phyloP scores from a whole-genome alignment of 2,888 invertebrate genomes.

The Rhagophthalmus giganteus region DNA sequence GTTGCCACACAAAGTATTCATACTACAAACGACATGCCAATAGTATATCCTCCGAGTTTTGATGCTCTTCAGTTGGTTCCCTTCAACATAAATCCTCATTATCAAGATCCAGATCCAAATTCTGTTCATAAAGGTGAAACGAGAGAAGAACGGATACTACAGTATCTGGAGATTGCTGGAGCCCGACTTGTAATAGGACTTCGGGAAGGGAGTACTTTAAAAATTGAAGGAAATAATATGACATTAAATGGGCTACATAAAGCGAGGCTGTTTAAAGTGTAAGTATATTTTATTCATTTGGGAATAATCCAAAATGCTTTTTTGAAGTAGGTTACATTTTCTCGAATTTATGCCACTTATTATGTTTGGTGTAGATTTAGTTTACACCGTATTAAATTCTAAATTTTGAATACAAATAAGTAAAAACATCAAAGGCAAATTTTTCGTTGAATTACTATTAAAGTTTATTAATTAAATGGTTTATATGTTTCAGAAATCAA shows the following conservation, averaged over 20 bases:
- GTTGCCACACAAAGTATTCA: slow-evolving; percentile 77
- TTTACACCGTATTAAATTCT: too few species aligned
- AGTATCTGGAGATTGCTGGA: slow-evolving; percentile 66
- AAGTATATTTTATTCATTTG: too few species aligned
- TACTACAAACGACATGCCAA: slow-evolving; percentile 89
- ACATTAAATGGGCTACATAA: slow-evolving; percentile 64
- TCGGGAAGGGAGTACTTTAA: slow-evolving; percentile 70
- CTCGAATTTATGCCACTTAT: too few species aligned
- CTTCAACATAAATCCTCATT: slow-evolving; percentile 87
- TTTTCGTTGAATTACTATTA: too few species aligned
- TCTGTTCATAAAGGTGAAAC: slow-evolving; percentile 78
- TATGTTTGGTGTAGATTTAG: too few species aligned
- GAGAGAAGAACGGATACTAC: slow-evolving; percentile 70
- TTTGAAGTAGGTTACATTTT: too few species aligned
- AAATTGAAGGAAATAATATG: slow-evolving; percentile 63
- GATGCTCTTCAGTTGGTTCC: slow-evolving; percentile 72
- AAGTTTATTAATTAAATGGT: slow-evolving; percentile 25
- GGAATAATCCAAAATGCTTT: too few species aligned
- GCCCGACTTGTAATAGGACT: slow-evolving; percentile 69
- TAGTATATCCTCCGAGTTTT: slow-evolving; percentile 75
- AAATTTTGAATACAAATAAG: too few species aligned
- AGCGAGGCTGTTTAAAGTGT: slow-evolving; percentile 69
- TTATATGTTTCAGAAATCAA: slow-evolving; percentile 58
- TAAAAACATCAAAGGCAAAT: slow-evolving; percentile 8
- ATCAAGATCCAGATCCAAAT: slow-evolving; percentile 65